Base-by-base conservation (phyloP, 2,797 vertebrate genomes). In the Eutrigla gurnardus region DNA sequence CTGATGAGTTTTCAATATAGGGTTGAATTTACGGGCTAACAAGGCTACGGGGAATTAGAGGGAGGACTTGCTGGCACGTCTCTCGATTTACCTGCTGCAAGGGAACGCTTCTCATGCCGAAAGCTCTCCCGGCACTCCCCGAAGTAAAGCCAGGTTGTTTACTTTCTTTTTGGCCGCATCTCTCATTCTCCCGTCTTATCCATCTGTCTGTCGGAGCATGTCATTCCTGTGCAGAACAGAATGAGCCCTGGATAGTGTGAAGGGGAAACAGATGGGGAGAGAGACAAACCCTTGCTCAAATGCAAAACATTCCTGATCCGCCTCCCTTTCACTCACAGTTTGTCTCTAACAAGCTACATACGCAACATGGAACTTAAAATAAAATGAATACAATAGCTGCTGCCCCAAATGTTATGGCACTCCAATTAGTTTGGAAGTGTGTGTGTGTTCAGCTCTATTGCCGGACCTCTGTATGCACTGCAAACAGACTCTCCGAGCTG, bases 1-100 rank as follows among this genome's bases (percentile, higher is more conserved):
- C 54, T 77, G 63, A 81, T 79, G 78, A 75, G 53, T 59, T 86
- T 80, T 82, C 67, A 82, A 89, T 81, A 66, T 74, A 14, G 5
- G 68, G 13, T 47, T 65, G 36, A 67, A 62, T 69, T 77, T 57
- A 10, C 39, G 36, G 43, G 52, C 61, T 18, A 67, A 40, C 17
- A 55, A 52, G 62, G 50, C 6, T 2, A 14, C 45, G 40, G n/a
- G 62, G 17, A 47, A 42, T 6, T 45, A 10, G 25, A 25, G 36
- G 10, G 50, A 39, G 43, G 66, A 61, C 33, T 8, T 47, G 40
- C 55, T 61, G 50, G 37, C 15, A 57, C 43, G 35, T 71, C 39
- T 62, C 50, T 67, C 35, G 12, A 71, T 61, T 77, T 64, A 63
- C 58, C 18, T 14, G 40, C 6, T 66, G 45, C 17, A 70, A 61